Base-by-base conservation (phyloP, 2,113 vertebrate species). In the Capreolus pygargus region DNA sequence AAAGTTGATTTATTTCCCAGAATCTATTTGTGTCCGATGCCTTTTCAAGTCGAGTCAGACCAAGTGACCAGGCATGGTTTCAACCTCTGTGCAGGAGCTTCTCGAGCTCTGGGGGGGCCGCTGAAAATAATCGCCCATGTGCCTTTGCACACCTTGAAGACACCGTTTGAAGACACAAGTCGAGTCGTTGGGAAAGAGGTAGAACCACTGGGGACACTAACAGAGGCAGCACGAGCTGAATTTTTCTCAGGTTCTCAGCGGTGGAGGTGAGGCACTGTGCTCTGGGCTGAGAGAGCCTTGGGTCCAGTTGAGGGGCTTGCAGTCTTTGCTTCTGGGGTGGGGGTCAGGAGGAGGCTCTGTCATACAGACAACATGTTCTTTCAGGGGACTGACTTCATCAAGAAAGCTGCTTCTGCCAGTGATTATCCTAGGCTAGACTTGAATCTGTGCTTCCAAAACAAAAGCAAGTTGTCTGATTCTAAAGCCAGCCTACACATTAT, bases 1-100 rank as follows among this genome's bases (percentile, higher is more conserved):
- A 96, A 97, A 94, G 97, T 94, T 98, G 97, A 98, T 96, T 98
- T 97, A 97, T 98, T 98, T 98, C 98, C 98, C 74, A 97, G 98
- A 98, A 97, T 97, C 94, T 98, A 95, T 97, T 98, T 98, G 97
- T 95, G 94, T 95, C 74, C 52, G 70, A 97, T 96, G 98, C 57
- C 96, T 97, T 97, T 97, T 97, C 91, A 98, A 97, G 83, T 98
- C 93, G 36, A 92, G 93, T 97, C 96, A 96, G 91, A 91, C 84
- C 95, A 90, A 97, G 95, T 89, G 96, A 89, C 91, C 96, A 95
- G 96, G 89, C 97, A 52, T 60, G 47, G 67, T 93, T 96, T 97
- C 97, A 96, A 55, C 70, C 70, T 85, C 89, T 57, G 90, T 36
- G 64, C 97, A 36, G 87, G 91, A 87, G 76, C 95, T 94, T 92